Evolutionary conservation across 2,113 vertebrate species (phyloP).

Genomic region (Thunnus thynnus): DNA sequence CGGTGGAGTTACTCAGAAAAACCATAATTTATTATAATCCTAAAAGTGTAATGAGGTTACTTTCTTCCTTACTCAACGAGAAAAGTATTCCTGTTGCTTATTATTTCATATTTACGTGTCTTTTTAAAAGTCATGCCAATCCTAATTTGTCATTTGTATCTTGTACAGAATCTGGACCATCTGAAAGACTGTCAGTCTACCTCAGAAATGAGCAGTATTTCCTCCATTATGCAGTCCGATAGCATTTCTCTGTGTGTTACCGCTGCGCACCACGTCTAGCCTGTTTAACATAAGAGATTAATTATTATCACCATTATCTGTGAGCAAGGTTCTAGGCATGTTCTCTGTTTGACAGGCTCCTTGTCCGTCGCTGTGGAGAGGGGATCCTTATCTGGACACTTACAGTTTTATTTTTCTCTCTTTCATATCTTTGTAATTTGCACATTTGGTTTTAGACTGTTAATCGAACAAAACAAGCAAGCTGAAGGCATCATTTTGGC

Average conservation of each 20-base stretch:
- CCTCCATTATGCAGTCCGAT: background rate
- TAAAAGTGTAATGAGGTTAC: background rate
- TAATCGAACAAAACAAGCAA: background rate
- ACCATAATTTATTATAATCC: too few species aligned
- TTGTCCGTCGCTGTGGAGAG: background rate
- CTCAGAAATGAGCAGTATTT: background rate
- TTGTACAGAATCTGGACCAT: too few species aligned
- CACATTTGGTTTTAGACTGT: background rate
- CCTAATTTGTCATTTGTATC: too few species aligned
- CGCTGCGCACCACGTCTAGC: background rate
- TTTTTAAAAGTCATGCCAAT: too few species aligned
- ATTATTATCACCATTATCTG: conserved; percentile 11
- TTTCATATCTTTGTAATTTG: background rate
- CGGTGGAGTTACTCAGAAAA: too few species aligned
- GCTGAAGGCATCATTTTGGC: background rate
- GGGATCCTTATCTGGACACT: background rate
- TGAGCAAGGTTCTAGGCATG: background rate
- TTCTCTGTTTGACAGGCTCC: conserved; percentile 24
- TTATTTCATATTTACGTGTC: background rate
- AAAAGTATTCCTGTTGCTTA: too few species aligned
- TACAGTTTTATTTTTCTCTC: background rate
- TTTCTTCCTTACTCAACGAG: too few species aligned
- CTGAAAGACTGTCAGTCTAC: too few species aligned
- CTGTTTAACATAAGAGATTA: background rate
- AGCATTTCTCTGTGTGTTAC: conserved; percentile 13